A percentile compares a stretch with the other conserved stretches of the same genome.
Conservation (phyloP, 2,888 invertebrate species). For the Amblyteles armatorius region DNA sequence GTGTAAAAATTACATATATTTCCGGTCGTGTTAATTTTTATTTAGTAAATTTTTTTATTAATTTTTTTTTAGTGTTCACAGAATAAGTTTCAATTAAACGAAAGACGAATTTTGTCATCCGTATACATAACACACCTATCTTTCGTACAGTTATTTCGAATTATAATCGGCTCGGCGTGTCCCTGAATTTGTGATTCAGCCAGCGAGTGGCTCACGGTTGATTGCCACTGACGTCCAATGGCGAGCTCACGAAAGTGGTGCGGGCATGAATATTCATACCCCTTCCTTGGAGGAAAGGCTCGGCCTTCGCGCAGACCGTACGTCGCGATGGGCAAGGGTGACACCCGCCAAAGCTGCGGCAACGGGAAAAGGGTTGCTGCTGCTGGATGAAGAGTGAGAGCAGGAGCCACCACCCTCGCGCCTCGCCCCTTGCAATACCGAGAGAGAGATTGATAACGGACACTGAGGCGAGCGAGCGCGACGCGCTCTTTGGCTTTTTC, state of each 20-base stretch:
- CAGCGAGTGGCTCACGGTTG: conserved; percentile 77
- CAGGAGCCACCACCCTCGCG: conserved; percentile 40
- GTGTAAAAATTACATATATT: neutral
- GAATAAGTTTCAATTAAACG: conserved; percentile 3
- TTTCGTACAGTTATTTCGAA: conserved; percentile 48
- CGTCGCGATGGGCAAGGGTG: conserved; percentile 66
- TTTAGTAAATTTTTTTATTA: neutral
- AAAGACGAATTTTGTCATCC: conserved; percentile 7
- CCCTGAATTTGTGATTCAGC: conserved; percentile 72
- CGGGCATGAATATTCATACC: conserved; percentile 83
- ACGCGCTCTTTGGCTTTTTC: conserved; percentile 82
- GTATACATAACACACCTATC: conserved; percentile 21
- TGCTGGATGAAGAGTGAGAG: conserved; percentile 64
- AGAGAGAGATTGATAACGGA: conserved; percentile 83
- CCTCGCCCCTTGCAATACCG: conserved; percentile 67
- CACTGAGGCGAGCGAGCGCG: conserved; percentile 71
- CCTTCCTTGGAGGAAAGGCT: conserved; percentile 79
- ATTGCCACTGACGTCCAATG: conserved; percentile 83
- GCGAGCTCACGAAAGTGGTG: conserved; percentile 79
- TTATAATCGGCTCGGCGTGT: conserved; percentile 68
- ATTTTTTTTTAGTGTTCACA: neutral
- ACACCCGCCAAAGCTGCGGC: conserved; percentile 61
- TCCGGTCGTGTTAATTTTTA: neutral
- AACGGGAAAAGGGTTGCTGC: conserved; percentile 64
- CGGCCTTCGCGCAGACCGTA: conserved; percentile 71